Percentiles rank a stretch among this genome's conserved stretches.
These are phyloP conservation scores for Jaculus jaculus DNA, from an alignment of 2,113 vertebrate species.

Conservation along the genomic window DNA sequence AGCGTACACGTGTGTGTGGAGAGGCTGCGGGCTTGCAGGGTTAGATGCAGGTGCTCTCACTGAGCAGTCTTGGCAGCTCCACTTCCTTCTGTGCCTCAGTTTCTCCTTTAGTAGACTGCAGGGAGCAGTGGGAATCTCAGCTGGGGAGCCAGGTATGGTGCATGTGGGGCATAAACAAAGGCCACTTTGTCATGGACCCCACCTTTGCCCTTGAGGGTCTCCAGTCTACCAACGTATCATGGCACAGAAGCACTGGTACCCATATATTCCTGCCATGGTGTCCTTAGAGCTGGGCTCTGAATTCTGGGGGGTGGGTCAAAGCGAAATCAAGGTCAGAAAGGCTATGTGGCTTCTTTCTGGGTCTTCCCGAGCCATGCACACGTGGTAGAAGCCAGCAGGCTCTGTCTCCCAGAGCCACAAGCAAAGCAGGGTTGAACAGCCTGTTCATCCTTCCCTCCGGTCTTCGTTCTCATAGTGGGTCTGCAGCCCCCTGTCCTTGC, in stretches of 20 bases:
- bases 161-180: not conserved
- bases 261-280: not conserved
- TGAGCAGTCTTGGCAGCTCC: not conserved
- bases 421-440: not conserved
- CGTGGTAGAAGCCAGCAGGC: not conserved
- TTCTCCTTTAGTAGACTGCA: not conserved
- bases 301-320: not conserved
- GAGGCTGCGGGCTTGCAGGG: too few species aligned
- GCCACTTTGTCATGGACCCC: not conserved
- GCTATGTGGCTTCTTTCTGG: not conserved
- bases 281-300: not conserved
- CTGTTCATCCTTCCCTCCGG: too few species aligned
- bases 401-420: not conserved
- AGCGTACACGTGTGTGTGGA: not conserved
- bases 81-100: not conserved
- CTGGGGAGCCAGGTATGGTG: not conserved
- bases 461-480: too few species aligned
- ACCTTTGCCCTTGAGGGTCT: not conserved
- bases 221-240: not conserved
- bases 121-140: not conserved
- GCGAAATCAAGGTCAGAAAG: not conserved
- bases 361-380: not conserved
- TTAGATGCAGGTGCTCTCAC: not conserved
- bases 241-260: too few species aligned
- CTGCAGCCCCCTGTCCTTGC: too few species aligned